Evolutionary conservation across 2,888 invertebrate species (phyloP), one percentile per base, ranked within the genome.

Genomic region (Lycaena phlaeas): DNA sequence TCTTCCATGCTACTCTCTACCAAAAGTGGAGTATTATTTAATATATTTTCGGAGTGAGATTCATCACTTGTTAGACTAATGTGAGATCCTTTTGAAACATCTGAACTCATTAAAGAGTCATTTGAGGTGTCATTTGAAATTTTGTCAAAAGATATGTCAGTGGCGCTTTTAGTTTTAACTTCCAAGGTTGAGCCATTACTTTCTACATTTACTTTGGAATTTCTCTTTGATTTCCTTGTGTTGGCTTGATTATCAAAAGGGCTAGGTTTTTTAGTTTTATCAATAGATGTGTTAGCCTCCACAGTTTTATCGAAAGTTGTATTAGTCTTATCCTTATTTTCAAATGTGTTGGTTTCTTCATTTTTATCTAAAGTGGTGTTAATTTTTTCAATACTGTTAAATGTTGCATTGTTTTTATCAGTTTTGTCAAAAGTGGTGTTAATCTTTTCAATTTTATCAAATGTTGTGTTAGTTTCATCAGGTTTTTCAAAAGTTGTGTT

Each of bases 1-100:
- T 69, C 71, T 27, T 79, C 76, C 17, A 76, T 51, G 45, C 77
- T 79, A 42, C 78, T 82, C 27, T 81, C 79, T 40, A 82, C 64
- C 1, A 79, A 53, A 3, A 79, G 41, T 1, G 77, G 74, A 18
- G 75, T 74, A 0, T 59, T 61, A 40, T 78, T 76, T 0, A 71
- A 48, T 18, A 77, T 71, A 38, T 73, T 68, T 38, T 71, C 72
- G 4, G 54, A 43, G 26, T 51, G 59, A 0, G 74, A 74, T 9
- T 82, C 73, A 44, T 79, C 75, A 52, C 76, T 79, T 1, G 71
- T 75, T 9, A 79, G 68, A 44, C 75, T 79, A 4, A 56, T 25
- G 60, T 56, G 4, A 59, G 48, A 43, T 68, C 67, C 7, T 60
- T 53, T 10, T 9, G 51, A 52, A 17, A 45, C 48, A 39, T 78